Conservation (phyloP, 1,140 invertebrate species). For the Lasioglossum baleicum region DNA sequence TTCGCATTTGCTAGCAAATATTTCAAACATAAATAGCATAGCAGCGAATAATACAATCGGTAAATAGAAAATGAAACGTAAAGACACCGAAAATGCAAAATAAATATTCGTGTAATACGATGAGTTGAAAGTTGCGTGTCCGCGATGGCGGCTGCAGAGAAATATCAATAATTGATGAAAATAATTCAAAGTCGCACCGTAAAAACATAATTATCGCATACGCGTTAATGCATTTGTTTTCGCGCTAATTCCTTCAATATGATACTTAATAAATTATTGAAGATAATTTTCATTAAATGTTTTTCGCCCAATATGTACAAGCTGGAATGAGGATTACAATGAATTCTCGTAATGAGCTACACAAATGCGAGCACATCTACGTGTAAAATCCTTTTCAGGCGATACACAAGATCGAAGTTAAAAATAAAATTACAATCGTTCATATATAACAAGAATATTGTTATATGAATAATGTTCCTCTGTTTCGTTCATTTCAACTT, state of each 20-base stretch:
- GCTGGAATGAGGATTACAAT: constrained; percentile 1
- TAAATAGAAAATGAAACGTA: not conserved
- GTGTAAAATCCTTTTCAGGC: not conserved
- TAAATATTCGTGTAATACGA: not conserved
- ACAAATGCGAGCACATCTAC: not conserved
- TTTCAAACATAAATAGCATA: not conserved
- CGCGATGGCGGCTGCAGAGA: not conserved
- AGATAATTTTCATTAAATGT: constrained; percentile 26
- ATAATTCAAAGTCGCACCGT: not conserved
- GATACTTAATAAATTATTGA: constrained; percentile 31
- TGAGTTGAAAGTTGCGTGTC: no score
- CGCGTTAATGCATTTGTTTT: constrained; percentile 14
- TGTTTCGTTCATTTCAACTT: no score
- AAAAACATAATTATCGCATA: constrained; percentile 19
- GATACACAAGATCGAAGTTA: not conserved
- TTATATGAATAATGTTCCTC: not conserved
- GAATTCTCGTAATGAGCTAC: constrained; percentile 24
- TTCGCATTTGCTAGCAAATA: not conserved
- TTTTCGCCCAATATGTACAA: not conserved
- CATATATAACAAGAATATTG: not conserved
- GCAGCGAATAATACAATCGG: no score
- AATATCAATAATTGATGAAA: constrained; percentile 8
- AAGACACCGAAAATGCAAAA: not conserved
- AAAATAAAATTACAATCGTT: not conserved
- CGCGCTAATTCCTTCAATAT: not conserved